Evolutionary conservation across 2,113 vertebrate species (phyloP).

Genomic region (Aplodontia rufa): DNA sequence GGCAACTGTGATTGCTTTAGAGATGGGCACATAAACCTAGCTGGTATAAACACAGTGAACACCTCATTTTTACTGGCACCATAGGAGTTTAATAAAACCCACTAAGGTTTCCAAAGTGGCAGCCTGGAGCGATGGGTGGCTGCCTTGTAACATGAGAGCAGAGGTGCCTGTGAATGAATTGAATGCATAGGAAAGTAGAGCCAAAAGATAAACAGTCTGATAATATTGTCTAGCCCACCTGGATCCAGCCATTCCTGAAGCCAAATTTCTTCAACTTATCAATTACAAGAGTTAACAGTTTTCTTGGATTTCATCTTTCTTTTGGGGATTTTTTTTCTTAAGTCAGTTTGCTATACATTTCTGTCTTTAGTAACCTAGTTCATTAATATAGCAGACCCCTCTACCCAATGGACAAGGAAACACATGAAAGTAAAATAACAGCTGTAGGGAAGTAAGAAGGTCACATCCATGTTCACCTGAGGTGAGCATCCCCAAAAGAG

Average conservation of each 20-base stretch:
- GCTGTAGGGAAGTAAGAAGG: not conserved
- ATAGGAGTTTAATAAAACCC: not conserved
- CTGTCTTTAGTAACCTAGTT: not conserved
- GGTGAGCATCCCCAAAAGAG: not conserved
- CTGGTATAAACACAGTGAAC: not conserved
- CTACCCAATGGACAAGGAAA: not conserved
- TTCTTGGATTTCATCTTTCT: not conserved
- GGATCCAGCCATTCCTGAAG: conserved; percentile 5
- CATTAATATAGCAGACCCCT: not conserved
- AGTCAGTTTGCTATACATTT: not conserved
- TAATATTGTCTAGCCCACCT: not conserved
- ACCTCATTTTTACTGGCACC: not conserved
- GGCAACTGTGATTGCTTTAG: not conserved
- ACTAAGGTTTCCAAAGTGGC: not conserved
- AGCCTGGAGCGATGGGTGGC: not conserved
- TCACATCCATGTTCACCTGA: not conserved
- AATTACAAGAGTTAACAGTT: not conserved
- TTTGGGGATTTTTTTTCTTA: not conserved
- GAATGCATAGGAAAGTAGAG: not conserved
- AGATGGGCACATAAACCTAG: not conserved
- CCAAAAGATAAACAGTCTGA: not conserved
- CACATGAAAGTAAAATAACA: not conserved
- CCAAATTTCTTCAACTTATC: not conserved
- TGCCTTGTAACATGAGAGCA: not conserved
- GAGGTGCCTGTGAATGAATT: not conserved